phyloP scores from a whole-genome alignment of 1,140 invertebrate species.

The Bombus huntii region DNA sequence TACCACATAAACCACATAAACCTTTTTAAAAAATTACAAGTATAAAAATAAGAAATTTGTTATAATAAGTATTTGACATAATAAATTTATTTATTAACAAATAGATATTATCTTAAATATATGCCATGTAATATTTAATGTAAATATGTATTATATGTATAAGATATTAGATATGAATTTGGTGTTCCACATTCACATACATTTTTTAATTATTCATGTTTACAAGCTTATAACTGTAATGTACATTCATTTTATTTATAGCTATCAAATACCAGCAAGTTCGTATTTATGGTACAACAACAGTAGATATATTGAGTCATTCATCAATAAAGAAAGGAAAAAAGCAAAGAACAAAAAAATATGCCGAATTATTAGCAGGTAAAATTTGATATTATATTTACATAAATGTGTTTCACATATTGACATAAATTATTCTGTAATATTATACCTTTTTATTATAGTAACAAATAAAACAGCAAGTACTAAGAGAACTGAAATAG shows the following conservation, averaged over 20 bases:
- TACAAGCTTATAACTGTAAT: not conserved
- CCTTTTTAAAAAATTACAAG: not conserved
- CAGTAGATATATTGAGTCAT: constrained; percentile 45
- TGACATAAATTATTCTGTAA: constrained; percentile 40
- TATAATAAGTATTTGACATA: not conserved
- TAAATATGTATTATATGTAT: not conserved
- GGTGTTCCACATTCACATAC: constrained; percentile 42
- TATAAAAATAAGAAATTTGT: not conserved
- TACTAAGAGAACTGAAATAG: constrained; percentile 86
- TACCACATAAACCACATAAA: too few relatives aligned
- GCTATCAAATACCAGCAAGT: constrained; percentile 8
- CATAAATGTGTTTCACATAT: constrained; percentile 19
- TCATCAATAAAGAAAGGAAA: constrained; percentile 71
- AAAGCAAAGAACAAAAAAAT: constrained; percentile 76
- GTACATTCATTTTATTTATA: constrained; percentile 27
- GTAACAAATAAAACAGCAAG: constrained; percentile 85
- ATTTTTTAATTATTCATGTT: not conserved
- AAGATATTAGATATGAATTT: not conserved
- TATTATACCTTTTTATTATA: constrained; percentile 73
- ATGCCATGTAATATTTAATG: not conserved
- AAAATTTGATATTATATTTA: constrained; percentile 56
- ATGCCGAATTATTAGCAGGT: constrained; percentile 83
- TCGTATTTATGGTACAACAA: constrained; percentile 61
- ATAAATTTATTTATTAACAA: not conserved
- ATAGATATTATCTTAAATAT: too few relatives aligned